phyloP scores from a whole-genome alignment of 2,797 vertebrate species.

The Chiloscyllium punctatum region DNA sequence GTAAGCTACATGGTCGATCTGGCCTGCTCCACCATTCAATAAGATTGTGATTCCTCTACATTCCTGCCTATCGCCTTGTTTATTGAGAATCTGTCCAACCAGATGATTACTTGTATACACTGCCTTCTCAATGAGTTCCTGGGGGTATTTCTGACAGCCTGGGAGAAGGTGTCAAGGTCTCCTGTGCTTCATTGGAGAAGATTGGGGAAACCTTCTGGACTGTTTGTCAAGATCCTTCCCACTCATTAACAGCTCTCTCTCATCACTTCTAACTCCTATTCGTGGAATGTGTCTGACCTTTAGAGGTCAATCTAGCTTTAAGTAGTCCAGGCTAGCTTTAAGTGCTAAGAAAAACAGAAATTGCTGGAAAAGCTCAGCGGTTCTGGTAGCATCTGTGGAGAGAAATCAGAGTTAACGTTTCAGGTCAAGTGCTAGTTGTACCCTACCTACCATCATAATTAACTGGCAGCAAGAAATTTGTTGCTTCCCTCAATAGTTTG shows the following conservation, averaged over 20 bases:
- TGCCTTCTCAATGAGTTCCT: not conserved
- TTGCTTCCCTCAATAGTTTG: not conserved
- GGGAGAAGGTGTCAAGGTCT: not conserved
- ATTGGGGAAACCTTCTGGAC: not conserved
- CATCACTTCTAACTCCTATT: not conserved
- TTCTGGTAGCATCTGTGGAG: no score
- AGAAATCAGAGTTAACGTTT: no score
- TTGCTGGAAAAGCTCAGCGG: no score
- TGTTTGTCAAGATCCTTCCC: not conserved
- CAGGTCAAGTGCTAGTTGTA: not conserved
- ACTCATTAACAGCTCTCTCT: not conserved
- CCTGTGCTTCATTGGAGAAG: not conserved
- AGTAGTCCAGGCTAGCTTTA: not conserved
- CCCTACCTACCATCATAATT: not conserved
- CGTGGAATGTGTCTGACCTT: not conserved
- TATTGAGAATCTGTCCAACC: no score
- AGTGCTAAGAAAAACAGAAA: not conserved
- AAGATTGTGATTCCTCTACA: no score
- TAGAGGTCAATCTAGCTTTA: not conserved
- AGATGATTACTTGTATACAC: not conserved
- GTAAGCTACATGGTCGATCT: no score
- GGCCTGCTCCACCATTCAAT: no score
- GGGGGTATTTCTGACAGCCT: no score
- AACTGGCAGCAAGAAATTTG: not conserved
- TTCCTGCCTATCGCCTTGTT: no score